phyloP scores from a whole-genome alignment of 2,888 invertebrate genomes.

The Agrilus cyanescens region DNA sequence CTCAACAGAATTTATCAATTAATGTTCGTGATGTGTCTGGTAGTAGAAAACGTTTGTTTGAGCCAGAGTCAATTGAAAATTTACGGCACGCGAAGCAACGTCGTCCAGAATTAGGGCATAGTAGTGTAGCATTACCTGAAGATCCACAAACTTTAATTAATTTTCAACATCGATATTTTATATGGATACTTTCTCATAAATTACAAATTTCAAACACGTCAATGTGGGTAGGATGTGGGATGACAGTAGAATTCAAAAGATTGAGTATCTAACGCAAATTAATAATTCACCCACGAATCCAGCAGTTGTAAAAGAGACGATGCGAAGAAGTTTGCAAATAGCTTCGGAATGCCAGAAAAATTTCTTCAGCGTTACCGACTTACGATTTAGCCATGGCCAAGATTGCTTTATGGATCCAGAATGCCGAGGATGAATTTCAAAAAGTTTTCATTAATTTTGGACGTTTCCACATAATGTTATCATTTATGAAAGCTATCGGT shows the following conservation, averaged over 20 bases:
- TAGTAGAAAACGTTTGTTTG: constrained; percentile 15
- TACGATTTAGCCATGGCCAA: constrained; percentile 18
- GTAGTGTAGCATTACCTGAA: too few relatives aligned
- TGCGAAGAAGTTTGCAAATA: constrained; percentile 9
- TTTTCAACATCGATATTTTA: constrained; percentile 6
- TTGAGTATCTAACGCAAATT: constrained; percentile 18
- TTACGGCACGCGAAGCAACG: too few relatives aligned
- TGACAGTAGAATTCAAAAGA: constrained; percentile 10
- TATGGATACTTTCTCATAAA: constrained; percentile 11
- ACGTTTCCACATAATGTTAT: constrained; percentile 20
- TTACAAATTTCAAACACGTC: constrained; percentile 12
- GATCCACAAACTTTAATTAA: constrained; percentile 7
- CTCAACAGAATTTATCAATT: constrained; percentile 4
- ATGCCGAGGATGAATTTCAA: constrained; percentile 1
- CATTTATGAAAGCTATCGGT: constrained; percentile 20
- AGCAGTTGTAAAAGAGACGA: constrained; percentile 14
- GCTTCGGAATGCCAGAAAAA: constrained; percentile 12
- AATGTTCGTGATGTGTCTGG: constrained; percentile 13
- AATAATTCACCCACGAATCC: constrained; percentile 18
- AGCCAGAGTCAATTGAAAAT: constrained; percentile 11
- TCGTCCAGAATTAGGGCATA: too few relatives aligned
- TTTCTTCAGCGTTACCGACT: constrained; percentile 10
- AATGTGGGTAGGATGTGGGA: constrained; percentile 17
- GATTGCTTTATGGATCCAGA: constrained; percentile 15
- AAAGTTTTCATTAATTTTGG: constrained; percentile 20